Conservation (phyloP, 1,140 invertebrate genomes). For the Bombus soroeensis region DNA sequence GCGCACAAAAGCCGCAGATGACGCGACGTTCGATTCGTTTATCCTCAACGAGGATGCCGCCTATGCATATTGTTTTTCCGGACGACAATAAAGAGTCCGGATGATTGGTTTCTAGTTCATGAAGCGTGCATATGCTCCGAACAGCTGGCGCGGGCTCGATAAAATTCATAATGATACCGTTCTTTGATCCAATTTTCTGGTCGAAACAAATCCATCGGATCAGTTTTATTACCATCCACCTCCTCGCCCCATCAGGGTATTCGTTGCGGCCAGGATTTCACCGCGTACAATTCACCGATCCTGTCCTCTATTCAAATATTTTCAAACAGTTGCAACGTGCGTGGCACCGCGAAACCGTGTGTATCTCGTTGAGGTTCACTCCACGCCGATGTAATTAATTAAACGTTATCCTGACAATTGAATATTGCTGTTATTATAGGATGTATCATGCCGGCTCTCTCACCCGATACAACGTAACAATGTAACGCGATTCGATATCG, state of each 20-base stretch:
- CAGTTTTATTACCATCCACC: slow-evolving; percentile 14
- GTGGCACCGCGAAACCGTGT: slow-evolving; percentile 10
- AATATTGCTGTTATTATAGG: slow-evolving; percentile 25
- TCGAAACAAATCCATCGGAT: slow-evolving; percentile 19
- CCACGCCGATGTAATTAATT: slow-evolving; percentile 34
- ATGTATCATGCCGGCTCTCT: background rate
- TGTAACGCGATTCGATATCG: background rate
- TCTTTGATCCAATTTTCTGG: background rate
- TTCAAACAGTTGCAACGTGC: slow-evolving; percentile 17
- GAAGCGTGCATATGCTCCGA: slow-evolving; percentile 3
- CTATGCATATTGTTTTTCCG: background rate
- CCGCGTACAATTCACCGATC: background rate
- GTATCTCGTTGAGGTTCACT: background rate
- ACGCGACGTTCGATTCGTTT: slow-evolving; percentile 3
- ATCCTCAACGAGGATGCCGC: background rate
- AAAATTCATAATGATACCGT: slow-evolving; percentile 33
- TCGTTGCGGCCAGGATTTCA: background rate
- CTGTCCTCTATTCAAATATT: slow-evolving; percentile 25
- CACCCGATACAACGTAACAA: background rate
- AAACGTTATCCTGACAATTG: slow-evolving; percentile 34
- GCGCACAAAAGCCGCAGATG: background rate
- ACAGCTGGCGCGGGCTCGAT: background rate
- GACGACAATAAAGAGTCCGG: slow-evolving; percentile 15
- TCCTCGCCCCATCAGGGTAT: background rate
- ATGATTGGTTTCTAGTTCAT: slow-evolving; percentile 38